Evolutionary conservation across 2,797 vertebrate species (phyloP).

Genomic region (Takifugu rubripes): DNA sequence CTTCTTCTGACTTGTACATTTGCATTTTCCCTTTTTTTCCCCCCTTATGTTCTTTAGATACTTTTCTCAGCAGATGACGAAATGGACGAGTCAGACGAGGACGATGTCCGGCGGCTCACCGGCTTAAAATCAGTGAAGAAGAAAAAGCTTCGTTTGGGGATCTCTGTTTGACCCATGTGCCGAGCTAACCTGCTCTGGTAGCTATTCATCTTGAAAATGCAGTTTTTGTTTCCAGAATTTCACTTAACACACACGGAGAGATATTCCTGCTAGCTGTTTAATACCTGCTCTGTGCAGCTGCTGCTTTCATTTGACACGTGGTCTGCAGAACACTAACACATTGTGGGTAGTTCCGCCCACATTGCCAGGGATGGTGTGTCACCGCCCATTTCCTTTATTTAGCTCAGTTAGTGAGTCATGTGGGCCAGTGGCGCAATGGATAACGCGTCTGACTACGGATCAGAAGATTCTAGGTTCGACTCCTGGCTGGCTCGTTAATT

Average conservation of each 20-base stretch:
- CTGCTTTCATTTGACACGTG: too few species aligned
- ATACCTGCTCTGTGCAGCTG: too few species aligned
- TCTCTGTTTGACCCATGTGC: constrained; percentile 85
- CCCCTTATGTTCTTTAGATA: constrained; percentile 73
- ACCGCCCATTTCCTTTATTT: too few species aligned
- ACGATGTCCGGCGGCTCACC: constrained; percentile 86
- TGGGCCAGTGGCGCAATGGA: constrained; percentile 66
- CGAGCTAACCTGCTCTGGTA: constrained; percentile 19
- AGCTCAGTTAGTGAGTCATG: too few species aligned
- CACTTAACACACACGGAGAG: too few species aligned
- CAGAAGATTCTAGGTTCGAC: constrained; percentile 72
- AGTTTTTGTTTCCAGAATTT: too few species aligned
- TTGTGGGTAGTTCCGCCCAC: too few species aligned
- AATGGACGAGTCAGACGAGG: constrained; percentile 96
- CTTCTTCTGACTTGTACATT: neutral
- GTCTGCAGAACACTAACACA: too few species aligned
- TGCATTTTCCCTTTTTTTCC: neutral
- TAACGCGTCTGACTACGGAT: constrained; percentile 70
- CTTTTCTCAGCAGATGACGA: constrained; percentile 97
- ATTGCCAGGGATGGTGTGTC: too few species aligned
- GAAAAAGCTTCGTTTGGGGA: constrained; percentile 94
- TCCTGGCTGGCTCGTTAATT: constrained; percentile 60
- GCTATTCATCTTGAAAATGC: too few species aligned
- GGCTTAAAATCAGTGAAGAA: constrained; percentile 89
- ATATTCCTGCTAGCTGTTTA: too few species aligned